These are phyloP conservation scores for Pseudococcus viburni DNA, from an alignment of 2,888 invertebrate species.

Conservation along the genomic window DNA sequence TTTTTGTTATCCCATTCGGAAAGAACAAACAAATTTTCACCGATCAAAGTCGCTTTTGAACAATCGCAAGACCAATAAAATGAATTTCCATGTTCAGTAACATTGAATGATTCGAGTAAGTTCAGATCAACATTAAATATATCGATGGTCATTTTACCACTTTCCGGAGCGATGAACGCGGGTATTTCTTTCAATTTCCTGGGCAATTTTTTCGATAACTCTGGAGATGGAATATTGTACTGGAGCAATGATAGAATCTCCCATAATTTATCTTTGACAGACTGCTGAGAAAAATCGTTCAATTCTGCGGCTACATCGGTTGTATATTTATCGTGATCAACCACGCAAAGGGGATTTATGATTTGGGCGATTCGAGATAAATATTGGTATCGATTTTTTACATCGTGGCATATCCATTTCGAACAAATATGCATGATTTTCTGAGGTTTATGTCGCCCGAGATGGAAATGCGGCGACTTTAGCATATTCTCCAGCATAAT, in stretches of 20 bases:
- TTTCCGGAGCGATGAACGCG: not conserved
- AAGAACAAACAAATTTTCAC: no score
- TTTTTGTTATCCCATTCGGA: no score
- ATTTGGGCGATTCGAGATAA: no score
- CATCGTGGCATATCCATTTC: no score
- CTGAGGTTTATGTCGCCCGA: not conserved
- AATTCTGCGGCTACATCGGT: not conserved
- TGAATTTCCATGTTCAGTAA: not conserved
- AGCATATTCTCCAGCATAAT: not conserved
- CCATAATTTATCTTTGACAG: not conserved
- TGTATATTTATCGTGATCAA: not conserved
- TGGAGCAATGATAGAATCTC: not conserved
- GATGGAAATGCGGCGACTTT: not conserved
- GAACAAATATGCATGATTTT: not conserved
- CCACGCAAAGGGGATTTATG: not conserved
- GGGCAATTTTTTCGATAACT: not conserved
- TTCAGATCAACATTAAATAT: not conserved
- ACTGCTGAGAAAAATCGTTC: not conserved
- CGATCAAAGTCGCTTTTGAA: no score
- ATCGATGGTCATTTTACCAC: not conserved
- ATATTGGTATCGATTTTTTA: no score
- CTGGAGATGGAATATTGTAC: not conserved
- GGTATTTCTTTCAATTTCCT: not conserved
- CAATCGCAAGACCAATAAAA: no score
- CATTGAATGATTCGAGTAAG: not conserved